A percentile compares a stretch with the other conserved stretches of the same genome.
Conservation (phyloP, 2,113 vertebrate genomes). For the Rhadina sibilatrix region DNA sequence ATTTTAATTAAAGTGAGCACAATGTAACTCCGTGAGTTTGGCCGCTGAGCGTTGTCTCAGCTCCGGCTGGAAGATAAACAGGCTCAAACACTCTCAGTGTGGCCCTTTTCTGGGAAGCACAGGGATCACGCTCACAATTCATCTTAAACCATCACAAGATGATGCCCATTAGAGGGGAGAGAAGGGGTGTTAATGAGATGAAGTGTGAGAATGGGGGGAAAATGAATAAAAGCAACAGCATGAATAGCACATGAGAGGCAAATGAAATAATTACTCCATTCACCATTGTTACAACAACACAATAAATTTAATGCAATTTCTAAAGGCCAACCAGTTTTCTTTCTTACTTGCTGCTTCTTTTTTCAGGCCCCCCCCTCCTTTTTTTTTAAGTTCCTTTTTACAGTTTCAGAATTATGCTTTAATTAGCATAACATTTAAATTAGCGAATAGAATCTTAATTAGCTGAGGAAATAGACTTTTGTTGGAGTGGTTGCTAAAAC, state of each 20-base stretch:
- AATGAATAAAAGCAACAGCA: slow-evolving; percentile 51
- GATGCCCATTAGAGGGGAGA: slow-evolving; percentile 60
- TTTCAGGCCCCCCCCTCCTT: neutral
- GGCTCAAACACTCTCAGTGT: neutral
- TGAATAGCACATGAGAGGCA: slow-evolving; percentile 56
- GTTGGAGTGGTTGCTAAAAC: slow-evolving; percentile 80
- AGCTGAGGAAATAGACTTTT: slow-evolving; percentile 82
- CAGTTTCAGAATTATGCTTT: slow-evolving; percentile 79
- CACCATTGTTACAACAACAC: slow-evolving; percentile 61
- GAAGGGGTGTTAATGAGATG: slow-evolving; percentile 65
- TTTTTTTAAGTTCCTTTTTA: slow-evolving; percentile 66
- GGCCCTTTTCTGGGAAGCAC: slow-evolving; percentile 46
- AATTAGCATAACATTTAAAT: slow-evolving; percentile 86
- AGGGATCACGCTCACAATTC: slow-evolving; percentile 52
- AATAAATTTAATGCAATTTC: slow-evolving; percentile 76
- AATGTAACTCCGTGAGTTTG: neutral
- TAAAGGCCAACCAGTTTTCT: slow-evolving; percentile 69
- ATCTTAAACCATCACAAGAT: slow-evolving; percentile 58
- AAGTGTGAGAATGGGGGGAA: slow-evolving; percentile 37
- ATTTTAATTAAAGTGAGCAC: slow-evolving; percentile 49
- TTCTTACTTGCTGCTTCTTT: slow-evolving; percentile 55
- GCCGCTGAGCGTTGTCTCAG: neutral
- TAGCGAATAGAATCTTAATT: slow-evolving; percentile 82
- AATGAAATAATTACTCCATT: slow-evolving; percentile 72
- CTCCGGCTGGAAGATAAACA: neutral